Evolutionary conservation across 1,140 invertebrate genomes (phyloP).

Genomic region (Orius laevigatus): DNA sequence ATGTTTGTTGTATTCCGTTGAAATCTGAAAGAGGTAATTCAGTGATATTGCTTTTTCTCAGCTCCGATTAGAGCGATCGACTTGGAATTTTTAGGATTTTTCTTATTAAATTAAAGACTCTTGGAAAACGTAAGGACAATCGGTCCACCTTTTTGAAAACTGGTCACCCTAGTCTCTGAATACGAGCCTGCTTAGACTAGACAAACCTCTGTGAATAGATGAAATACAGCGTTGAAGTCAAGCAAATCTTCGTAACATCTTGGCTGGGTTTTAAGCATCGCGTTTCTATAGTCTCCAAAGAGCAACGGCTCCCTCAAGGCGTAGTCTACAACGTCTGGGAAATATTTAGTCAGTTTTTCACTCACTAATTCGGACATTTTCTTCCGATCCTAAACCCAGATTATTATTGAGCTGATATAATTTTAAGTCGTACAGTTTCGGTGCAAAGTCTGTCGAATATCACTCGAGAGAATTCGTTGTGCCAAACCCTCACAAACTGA

Average conservation of each 20-base stretch:
- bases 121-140: too few relatives aligned
- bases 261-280: constrained; percentile 54
- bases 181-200: too few relatives aligned
- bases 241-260: constrained; percentile 75
- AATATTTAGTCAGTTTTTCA: constrained; percentile 31
- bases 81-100: too few relatives aligned
- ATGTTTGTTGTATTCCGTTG: constrained; percentile 66
- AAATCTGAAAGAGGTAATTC: too few relatives aligned
- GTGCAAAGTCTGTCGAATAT: constrained; percentile 73
- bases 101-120: too few relatives aligned
- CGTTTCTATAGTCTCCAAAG: constrained; percentile 77
- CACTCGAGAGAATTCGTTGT: constrained; percentile 72
- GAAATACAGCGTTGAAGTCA: constrained; percentile 72
- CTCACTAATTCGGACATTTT: constrained; percentile 32
- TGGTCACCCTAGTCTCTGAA: too few relatives aligned
- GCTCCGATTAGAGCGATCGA: too few relatives aligned
- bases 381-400: constrained; percentile 29
- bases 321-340: constrained; percentile 41
- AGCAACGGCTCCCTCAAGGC: constrained; percentile 62
- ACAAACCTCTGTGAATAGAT: constrained; percentile 59
- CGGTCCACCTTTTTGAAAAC: too few relatives aligned
- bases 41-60: too few relatives aligned
- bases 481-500: constrained; percentile 67
- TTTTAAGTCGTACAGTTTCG: constrained; percentile 24
- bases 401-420: too few relatives aligned